Evolutionary conservation across 1,140 invertebrate genomes (phyloP).

Genomic region (Diachasma alloeum): DNA sequence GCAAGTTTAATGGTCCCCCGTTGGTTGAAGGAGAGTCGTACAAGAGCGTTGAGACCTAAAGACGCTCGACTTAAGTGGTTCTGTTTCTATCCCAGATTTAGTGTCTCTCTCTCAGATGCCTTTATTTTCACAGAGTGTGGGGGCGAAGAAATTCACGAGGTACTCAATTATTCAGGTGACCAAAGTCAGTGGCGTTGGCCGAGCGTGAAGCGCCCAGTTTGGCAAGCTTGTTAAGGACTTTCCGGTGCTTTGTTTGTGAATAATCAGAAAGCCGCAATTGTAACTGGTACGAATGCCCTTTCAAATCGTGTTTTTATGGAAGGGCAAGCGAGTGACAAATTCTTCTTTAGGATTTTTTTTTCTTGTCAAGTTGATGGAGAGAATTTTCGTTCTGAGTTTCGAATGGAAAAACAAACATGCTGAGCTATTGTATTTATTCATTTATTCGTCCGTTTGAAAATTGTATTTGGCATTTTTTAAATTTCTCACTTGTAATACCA

Average conservation of each 20-base stretch:
- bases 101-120: slow-evolving; percentile 13
- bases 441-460: too few species aligned
- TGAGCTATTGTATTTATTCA: too few species aligned
- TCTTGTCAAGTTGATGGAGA: too few species aligned
- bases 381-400: too few species aligned
- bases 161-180: slow-evolving; percentile 39
- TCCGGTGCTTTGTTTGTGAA: background rate
- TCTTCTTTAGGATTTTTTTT: too few species aligned
- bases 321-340: too few species aligned
- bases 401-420: too few species aligned
- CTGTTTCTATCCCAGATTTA: slow-evolving; percentile 8
- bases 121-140: background rate
- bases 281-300: background rate
- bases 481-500: too few species aligned
- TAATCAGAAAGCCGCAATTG: background rate
- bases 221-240: background rate
- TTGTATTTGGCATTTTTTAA: too few species aligned
- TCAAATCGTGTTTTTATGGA: too few species aligned
- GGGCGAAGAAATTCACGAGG: slow-evolving; percentile 21
- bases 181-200: slow-evolving; percentile 30
- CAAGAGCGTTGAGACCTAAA: slow-evolving; percentile 40
- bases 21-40: slow-evolving; percentile 20
- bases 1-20: slow-evolving; percentile 48
- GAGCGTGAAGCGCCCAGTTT: slow-evolving; percentile 13
- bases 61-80: slow-evolving; percentile 47